Percentiles rank a stretch among this genome's conserved stretches.
phyloP scores from a whole-genome alignment of 2,113 vertebrate genomes.

The Microtus richardsoni region DNA sequence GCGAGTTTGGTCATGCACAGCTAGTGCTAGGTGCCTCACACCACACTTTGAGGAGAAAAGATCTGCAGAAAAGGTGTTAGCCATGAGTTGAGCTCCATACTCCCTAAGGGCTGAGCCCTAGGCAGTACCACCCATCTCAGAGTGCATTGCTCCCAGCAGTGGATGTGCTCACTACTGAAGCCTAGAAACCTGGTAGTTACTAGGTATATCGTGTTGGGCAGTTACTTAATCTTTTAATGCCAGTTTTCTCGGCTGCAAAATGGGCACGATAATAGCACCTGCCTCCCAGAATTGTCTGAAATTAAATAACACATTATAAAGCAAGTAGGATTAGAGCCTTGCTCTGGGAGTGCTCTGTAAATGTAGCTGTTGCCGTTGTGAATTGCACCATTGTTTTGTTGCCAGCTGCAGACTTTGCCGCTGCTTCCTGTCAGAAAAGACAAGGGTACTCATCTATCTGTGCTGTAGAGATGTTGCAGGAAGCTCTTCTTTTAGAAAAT shows the following conservation, averaged over 20 bases:
- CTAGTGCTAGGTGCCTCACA: not conserved
- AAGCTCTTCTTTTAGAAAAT: conserved; percentile 20
- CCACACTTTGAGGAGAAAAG: not conserved
- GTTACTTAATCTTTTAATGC: not conserved
- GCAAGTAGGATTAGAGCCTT: not conserved
- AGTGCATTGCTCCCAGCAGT: not conserved
- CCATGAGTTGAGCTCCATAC: not conserved
- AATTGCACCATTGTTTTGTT: not conserved
- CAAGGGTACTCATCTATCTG: not conserved
- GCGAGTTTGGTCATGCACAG: not conserved
- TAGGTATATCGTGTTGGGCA: not conserved
- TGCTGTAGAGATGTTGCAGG: not conserved
- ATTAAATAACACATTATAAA: not conserved
- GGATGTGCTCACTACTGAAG: not conserved
- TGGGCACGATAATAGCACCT: not conserved
- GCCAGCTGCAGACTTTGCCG: not conserved
- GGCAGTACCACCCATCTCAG: not conserved
- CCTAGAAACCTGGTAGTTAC: not conserved
- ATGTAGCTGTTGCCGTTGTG: not conserved
- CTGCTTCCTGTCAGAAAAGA: conserved; percentile 3
- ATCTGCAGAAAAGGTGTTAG: not conserved
- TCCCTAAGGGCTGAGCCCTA: not conserved
- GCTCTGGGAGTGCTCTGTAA: not conserved
- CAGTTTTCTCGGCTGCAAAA: not conserved
- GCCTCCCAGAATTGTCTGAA: not conserved